These are phyloP conservation scores for Peromyscus nudipes DNA, from an alignment of 2,797 vertebrate genomes.

Conservation along the genomic window DNA sequence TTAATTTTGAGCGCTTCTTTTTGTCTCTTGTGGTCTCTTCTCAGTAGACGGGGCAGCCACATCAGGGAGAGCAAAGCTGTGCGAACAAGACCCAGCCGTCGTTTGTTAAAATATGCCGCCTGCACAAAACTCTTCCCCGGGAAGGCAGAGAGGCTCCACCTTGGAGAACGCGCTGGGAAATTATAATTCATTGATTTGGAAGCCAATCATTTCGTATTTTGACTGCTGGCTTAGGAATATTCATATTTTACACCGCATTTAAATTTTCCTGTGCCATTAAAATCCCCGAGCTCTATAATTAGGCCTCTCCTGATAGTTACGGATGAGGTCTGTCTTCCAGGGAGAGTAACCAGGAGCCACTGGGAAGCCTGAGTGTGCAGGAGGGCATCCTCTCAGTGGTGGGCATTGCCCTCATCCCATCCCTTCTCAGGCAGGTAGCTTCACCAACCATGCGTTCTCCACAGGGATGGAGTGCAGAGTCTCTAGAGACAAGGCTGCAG, in stretches of 20 bases:
- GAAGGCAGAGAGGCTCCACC: conserved; percentile 74
- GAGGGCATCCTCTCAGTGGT: conserved; percentile 80
- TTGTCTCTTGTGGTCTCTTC: neutral
- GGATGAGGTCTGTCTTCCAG: conserved; percentile 87
- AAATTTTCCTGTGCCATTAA: conserved; percentile 91
- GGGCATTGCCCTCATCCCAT: conserved; percentile 46
- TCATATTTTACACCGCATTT: conserved; percentile 89
- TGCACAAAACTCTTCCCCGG: conserved; percentile 29
- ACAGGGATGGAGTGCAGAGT: neutral
- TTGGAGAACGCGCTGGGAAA: conserved; percentile 76
- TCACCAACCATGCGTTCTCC: neutral
- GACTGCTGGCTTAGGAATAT: conserved; percentile 87
- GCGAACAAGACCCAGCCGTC: conserved; percentile 55
- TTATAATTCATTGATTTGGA: conserved; percentile 85
- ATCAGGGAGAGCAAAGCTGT: neutral
- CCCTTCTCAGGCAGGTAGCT: conserved; percentile 75
- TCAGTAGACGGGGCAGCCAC: neutral
- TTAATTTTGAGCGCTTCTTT: neutral
- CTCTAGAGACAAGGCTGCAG: neutral
- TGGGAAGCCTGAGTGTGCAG: conserved; percentile 80
- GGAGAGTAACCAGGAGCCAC: conserved; percentile 79
- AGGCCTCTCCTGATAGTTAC: conserved; percentile 89
- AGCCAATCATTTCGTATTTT: conserved; percentile 87
- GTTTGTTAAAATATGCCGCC: conserved; percentile 45
- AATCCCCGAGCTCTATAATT: conserved; percentile 90